Base-by-base conservation (phyloP, 2,797 vertebrate species). In the Enteromius anoplus region DNA sequence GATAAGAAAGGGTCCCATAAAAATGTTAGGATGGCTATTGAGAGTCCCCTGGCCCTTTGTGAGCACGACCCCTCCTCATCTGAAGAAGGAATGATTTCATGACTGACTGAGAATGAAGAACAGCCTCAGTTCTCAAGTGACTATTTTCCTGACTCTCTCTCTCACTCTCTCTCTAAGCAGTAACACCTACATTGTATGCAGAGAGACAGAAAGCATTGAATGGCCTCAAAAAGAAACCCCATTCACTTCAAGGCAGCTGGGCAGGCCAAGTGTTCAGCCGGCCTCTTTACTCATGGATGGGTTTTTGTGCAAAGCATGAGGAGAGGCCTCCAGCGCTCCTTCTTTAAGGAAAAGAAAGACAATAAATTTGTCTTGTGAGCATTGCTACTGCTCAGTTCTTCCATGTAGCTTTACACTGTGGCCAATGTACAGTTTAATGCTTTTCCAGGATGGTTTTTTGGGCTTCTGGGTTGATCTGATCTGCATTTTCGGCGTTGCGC, bases 201-300 rank as follows among this genome's bases (percentile, higher is more conserved):
- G 87, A 87, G 84, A 91, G 89, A 89, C 83, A 86, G 90, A 15
- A 12, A 91, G 90, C 90, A 90, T 90, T 93, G 82, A 91, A 21
- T 82, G 14, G 83, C 88, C 85, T 89, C 88, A 78, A 86, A 88
- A 90, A 87, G 86, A 87, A 88, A 87, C 62, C 84, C 88, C 91
- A 87, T 93, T 93, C 93, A 93, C 91, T 87, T 84, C 82, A 69
- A 90, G 92, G 93, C 93, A 94, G 93, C 92, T 93, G 94, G 91
- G 92, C 90, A 85, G 89, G 90, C 91, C 91, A 88, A 92, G 90
- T 62, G 88, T 49, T 93, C 83, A 4, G 87, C 91, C 86, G 89
- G 92, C 90, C 93, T 93, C 91, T 94, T 94, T 92, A 92, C 93
- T 93, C 93, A 92, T 88, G 91, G 91, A 88, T 88, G 90, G 93